phyloP scores from a whole-genome alignment of 2,113 vertebrate genomes.

The Donacobius atricapilla region DNA sequence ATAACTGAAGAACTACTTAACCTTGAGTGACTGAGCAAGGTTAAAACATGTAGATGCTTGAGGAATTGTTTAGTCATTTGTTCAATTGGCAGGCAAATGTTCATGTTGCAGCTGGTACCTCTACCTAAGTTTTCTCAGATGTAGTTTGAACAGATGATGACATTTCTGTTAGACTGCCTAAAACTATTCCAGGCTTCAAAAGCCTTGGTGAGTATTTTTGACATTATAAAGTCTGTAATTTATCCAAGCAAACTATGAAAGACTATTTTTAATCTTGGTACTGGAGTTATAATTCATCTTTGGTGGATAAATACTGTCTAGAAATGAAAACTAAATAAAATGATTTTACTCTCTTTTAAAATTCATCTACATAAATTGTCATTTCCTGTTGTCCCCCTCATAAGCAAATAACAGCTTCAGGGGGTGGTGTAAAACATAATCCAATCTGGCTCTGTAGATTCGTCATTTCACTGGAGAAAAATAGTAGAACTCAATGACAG shows the following conservation, averaged over 20 bases:
- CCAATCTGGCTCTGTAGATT: neutral
- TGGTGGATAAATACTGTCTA: neutral
- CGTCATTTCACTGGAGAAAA: neutral
- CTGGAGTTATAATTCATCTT: neutral
- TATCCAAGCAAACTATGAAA: neutral
- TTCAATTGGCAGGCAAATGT: neutral
- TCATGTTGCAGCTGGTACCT: neutral
- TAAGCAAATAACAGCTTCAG: neutral
- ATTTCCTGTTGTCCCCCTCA: neutral
- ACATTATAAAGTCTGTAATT: neutral
- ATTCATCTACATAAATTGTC: neutral
- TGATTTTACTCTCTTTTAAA: neutral
- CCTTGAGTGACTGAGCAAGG: neutral
- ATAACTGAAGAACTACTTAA: neutral
- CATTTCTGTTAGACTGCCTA: neutral
- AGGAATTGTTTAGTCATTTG: neutral
- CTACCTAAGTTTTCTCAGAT: neutral
- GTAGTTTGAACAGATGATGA: neutral
- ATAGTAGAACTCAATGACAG: neutral
- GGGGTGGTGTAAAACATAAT: neutral
- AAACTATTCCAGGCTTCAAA: neutral
- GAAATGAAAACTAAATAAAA: neutral
- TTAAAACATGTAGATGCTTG: neutral
- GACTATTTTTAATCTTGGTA: neutral
- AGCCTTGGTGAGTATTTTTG: neutral